Evolutionary conservation across 2,888 invertebrate genomes (phyloP).

Genomic region (Conops quadrifasciatus): DNA sequence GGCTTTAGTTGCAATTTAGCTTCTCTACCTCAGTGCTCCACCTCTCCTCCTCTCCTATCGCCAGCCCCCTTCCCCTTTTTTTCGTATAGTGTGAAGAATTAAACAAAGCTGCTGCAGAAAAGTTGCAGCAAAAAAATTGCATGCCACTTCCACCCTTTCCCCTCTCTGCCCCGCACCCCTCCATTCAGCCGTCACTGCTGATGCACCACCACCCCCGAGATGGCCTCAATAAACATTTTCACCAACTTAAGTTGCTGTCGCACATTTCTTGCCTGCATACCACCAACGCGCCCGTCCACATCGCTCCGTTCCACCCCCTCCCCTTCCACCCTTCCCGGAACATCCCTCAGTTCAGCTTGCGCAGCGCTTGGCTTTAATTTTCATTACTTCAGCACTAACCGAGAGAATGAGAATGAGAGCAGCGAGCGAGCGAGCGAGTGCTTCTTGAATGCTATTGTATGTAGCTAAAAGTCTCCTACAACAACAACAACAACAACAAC

Average conservation of each 20-base stretch:
- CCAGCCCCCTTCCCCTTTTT: neutral
- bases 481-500: conserved; percentile 1
- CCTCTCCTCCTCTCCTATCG: neutral
- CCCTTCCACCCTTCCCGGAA: neutral
- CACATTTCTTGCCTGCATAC: neutral
- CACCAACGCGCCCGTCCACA: neutral
- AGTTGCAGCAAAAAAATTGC: neutral
- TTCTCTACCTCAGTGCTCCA: neutral
- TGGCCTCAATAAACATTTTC: conserved; percentile 23
- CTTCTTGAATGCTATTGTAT: neutral
- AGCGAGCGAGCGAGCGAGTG: too few relatives aligned
- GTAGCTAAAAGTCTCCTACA: neutral
- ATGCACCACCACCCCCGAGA: conserved; percentile 2
- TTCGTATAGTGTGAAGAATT: neutral
- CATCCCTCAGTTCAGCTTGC: neutral
- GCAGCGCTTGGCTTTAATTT: conserved; percentile 3
- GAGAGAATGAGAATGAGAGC: neutral
- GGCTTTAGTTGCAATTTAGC: conserved; percentile 25
- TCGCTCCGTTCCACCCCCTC: neutral
- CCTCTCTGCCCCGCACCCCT: neutral
- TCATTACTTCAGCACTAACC: conserved; percentile 10
- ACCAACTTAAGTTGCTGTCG: conserved; percentile 21
- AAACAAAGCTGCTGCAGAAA: neutral
- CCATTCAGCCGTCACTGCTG: neutral
- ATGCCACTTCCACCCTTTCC: neutral